Conservation (phyloP, 2,113 vertebrate species). For the Leucoraja erinaceus region DNA sequence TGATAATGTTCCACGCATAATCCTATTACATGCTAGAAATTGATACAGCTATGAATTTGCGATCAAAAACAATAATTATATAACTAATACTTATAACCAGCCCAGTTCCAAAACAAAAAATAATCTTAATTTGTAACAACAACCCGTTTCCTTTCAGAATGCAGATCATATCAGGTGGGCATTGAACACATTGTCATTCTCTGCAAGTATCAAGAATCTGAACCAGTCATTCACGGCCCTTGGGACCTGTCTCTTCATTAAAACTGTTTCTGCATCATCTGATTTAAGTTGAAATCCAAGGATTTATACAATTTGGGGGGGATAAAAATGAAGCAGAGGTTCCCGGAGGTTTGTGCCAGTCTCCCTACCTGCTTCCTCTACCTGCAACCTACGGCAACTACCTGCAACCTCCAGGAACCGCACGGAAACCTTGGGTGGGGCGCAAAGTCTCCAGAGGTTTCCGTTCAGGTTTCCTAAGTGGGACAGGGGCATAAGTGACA, state of each 20-base stretch:
- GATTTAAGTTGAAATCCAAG: neutral
- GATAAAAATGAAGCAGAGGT: neutral
- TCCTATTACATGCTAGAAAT: neutral
- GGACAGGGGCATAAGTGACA: no score
- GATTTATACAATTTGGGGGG: neutral
- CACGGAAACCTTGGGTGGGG: no score
- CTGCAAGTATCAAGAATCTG: neutral
- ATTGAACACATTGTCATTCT: neutral
- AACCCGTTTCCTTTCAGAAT: neutral
- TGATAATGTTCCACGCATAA: neutral
- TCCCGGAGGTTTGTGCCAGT: no score
- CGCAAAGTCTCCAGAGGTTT: no score
- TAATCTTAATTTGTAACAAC: neutral
- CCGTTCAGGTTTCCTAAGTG: no score
- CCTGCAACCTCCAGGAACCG: no score
- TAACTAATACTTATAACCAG: neutral
- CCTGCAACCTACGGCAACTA: no score
- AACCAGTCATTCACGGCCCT: neutral
- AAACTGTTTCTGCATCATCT: neutral
- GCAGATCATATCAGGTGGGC: neutral
- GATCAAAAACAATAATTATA: neutral
- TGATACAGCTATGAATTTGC: neutral
- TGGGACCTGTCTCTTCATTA: conserved; percentile 15
- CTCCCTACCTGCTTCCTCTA: no score
- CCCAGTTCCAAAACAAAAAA: neutral